Evolutionary conservation across 2,113 vertebrate genomes (phyloP).

Genomic region (Oncorhynchus nerka): DNA sequence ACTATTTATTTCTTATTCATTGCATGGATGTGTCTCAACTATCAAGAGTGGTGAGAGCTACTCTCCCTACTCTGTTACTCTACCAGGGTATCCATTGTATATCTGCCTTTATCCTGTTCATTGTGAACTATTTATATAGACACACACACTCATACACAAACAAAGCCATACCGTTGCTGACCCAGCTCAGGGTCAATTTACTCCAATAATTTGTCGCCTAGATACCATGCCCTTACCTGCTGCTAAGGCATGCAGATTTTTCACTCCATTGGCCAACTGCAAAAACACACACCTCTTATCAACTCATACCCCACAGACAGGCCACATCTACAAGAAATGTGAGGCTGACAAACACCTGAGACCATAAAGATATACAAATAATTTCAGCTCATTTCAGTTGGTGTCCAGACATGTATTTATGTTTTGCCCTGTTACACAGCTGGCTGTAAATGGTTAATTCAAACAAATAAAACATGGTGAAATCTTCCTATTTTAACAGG

Average conservation of each 20-base stretch:
- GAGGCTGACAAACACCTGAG: neutral
- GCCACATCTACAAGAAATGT: neutral
- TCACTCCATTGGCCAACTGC: slow-evolving; percentile 1
- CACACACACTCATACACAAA: slow-evolving; percentile 8
- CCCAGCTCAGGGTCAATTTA: slow-evolving; percentile 38
- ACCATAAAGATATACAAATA: neutral
- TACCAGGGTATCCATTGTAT: neutral
- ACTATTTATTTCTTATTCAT: slow-evolving; percentile 15
- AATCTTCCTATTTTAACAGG: too few relatives aligned
- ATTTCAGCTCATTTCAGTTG: neutral
- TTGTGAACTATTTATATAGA: slow-evolving; percentile 41
- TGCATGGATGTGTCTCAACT: neutral
- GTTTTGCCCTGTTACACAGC: neutral
- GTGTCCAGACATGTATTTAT: neutral
- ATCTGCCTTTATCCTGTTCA: neutral
- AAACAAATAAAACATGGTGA: too few relatives aligned
- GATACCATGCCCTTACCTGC: slow-evolving; percentile 9
- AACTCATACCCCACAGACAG: neutral
- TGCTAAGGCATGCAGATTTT: slow-evolving; percentile 16
- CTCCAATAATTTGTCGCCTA: slow-evolving; percentile 17
- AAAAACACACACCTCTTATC: neutral
- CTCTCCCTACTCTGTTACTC: neutral
- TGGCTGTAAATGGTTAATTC: too few relatives aligned
- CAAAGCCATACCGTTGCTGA: slow-evolving; percentile 44
- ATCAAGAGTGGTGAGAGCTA: neutral